A percentile compares a stretch with the other conserved stretches of the same genome.
These are phyloP conservation scores for Onychomys torridus DNA, from an alignment of 2,797 vertebrate species.

Conservation along the genomic window DNA sequence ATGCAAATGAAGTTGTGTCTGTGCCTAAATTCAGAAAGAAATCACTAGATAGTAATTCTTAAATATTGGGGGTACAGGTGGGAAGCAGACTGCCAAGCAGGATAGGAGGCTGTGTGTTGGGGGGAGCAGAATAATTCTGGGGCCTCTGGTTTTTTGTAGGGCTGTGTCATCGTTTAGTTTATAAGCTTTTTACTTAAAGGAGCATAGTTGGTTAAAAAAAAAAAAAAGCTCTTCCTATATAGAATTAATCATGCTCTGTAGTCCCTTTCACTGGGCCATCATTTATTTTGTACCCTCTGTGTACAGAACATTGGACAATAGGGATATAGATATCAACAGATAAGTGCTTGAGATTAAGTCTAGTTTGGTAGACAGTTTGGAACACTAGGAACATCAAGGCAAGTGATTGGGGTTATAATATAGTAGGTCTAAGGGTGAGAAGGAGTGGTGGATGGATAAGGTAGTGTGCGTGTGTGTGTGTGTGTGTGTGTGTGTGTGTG, in stretches of 20 bases:
- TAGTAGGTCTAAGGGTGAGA: background rate
- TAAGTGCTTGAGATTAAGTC: background rate
- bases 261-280: background rate
- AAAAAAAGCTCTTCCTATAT: background rate
- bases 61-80: background rate
- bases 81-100: background rate
- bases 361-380: background rate
- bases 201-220: background rate
- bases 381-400: background rate
- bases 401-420: background rate
- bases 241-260: background rate
- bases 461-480: too few relatives aligned
- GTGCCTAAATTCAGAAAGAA: background rate
- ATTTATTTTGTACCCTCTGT: background rate
- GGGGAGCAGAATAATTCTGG: too few relatives aligned
- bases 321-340: background rate
- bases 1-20: slow-evolving; percentile 26
- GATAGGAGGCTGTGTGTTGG: background rate
- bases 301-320: background rate
- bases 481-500: too few relatives aligned
- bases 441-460: background rate
- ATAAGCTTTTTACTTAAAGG: background rate
- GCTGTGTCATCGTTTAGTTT: background rate
- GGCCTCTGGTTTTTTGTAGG: background rate
- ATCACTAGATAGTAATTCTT: background rate